These are phyloP conservation scores for Troides helena DNA, from an alignment of 2,888 invertebrate species.

Conservation along the genomic window DNA sequence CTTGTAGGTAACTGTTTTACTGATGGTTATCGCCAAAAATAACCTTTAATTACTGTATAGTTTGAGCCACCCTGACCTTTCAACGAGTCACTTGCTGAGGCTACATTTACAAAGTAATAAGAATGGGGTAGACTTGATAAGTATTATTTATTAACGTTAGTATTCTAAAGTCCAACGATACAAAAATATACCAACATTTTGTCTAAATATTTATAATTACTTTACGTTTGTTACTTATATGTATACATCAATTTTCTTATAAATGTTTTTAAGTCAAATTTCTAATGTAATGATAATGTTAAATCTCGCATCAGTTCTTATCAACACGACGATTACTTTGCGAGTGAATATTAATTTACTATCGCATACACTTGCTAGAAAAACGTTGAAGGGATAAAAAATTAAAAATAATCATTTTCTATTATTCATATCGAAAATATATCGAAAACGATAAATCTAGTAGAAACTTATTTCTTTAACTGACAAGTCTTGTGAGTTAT, in stretches of 20 bases:
- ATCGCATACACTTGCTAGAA: not conserved
- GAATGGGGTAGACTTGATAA: slow-evolving; percentile 48
- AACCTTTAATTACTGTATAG: slow-evolving; percentile 79
- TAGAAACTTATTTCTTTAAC: slow-evolving; percentile 40
- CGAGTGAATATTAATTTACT: not conserved
- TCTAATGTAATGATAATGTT: no score
- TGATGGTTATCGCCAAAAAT: slow-evolving; percentile 79
- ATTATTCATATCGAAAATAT: slow-evolving; percentile 6
- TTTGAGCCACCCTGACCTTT: slow-evolving; percentile 78
- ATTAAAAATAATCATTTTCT: not conserved
- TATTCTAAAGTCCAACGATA: no score
- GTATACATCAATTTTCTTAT: no score
- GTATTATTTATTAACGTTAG: not conserved
- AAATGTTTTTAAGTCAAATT: no score
- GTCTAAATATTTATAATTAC: no score
- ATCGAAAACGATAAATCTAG: slow-evolving; percentile 37
- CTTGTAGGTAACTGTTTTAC: slow-evolving; percentile 76
- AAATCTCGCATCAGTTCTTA: not conserved
- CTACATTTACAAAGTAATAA: slow-evolving; percentile 52
- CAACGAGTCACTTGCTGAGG: slow-evolving; percentile 59
- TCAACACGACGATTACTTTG: not conserved
- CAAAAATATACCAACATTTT: no score
- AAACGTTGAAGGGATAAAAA: not conserved
- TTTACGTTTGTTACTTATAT: no score
- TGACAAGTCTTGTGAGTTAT: slow-evolving; percentile 53